Evolutionary conservation across 2,888 invertebrate species (phyloP), one percentile per base, ranked within the genome.

Genomic region (Tachina fera): DNA sequence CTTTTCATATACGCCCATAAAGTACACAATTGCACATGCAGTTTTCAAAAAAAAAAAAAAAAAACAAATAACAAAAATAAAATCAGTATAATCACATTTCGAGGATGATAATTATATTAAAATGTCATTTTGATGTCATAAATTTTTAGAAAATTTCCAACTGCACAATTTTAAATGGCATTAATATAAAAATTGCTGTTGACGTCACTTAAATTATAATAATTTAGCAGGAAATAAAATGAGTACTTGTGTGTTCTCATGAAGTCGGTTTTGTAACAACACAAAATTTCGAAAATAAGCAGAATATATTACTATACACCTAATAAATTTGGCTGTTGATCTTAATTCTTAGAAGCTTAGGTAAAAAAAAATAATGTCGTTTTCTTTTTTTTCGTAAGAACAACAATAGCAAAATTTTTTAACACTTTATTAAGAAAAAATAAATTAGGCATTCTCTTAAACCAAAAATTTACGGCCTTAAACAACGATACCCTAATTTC

Each of bases 51-150:
- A 41, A 49, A 3, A 39, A 39, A 10, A 61, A 51, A 22, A 41
- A 22, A 22, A 31, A 31, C 3, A n/a, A n/a, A n/a, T n/a, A n/a
- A 31, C 31, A 31, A 31, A 31, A 31, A 6, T 31, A 6, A 60
- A 60, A 68, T 43, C 9, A 74, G 45, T 53, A 51, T 45, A 39
- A 6, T 22, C n/a, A 9, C 9, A 83, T 19, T 67, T 53, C 13
- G 11, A 45, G 39, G 43, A 49, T 68, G 80, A 74, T 81, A 74
- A 81, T 81, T 80, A 81, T 60, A 43, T 60, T 51, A 67, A 67
- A 81, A 67, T 67, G 60, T 39, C 49, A 68, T 67, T 83, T 60
- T 72, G 31, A 60, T 83, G 77, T 83, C 71, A 77, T 67, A 43
- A 72, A 63, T 51, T 67, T 76, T 41, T 41, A 65, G n/a, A 60